Evolutionary conservation across 1,140 invertebrate species (phyloP), one percentile per base, ranked within the genome.

Genomic region (Leptoteleia sp.): DNA sequence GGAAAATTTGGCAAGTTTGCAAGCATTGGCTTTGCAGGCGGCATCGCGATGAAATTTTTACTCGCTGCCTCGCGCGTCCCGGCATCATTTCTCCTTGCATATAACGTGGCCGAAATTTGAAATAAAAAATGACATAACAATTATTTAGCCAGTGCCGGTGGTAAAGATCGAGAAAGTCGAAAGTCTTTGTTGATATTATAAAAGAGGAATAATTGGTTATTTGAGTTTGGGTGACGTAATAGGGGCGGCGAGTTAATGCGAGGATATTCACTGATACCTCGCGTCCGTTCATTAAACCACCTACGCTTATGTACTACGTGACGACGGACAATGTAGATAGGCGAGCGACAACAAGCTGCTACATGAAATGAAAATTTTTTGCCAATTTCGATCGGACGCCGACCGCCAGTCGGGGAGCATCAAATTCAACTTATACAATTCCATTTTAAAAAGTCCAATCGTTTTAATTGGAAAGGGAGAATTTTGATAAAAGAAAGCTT

Each of bases 161-260:
- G 16, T 37, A 47, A 55, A 47, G 31, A 16, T 29, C 40, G 50
- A 55, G 62, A 67, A 67, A 67, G 50, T 54, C 19, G 62, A 54
- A 55, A 67, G 62, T 47, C 4, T 54, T 12, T 35, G 31, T 35
- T 47, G 40, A 47, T 52, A 47, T 55, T n/a, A n/a, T n/a, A n/a
- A n/a, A n/a, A 55, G 47, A 67, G 33, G 31, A 54, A 59, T 70
- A 70, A 70, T 70, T 59, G 19, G 48, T 67, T 54, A 50, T 42
- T 47, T 50, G 54, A 50, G 19, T 70, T 47, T 55, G 40, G 11
- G 13, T 59, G 65, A 70, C 38, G 65, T 59, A 70, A 70, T 55
- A 17, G 35, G 16, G 35, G 50, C 38, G 37, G 45, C 16, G n/a
- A n/a, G n/a, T 67, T 35, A 47, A 35, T 59, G 25, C 35, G 15